phyloP scores from a whole-genome alignment of 2,113 vertebrate species.

The Grammomys surdaster region DNA sequence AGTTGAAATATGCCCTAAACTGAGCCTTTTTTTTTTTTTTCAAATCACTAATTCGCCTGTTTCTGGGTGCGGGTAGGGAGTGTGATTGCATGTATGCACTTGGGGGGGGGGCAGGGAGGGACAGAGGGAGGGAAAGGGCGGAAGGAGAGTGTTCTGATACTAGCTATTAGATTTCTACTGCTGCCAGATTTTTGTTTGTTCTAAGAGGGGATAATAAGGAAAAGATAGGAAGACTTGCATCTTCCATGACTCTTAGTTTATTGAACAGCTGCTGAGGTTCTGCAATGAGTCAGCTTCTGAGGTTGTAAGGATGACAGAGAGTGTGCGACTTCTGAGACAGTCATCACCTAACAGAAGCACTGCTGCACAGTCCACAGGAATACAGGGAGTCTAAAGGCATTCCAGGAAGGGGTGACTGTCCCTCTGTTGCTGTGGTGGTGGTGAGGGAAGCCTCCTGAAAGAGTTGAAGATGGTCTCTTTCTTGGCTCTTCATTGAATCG shows the following conservation, averaged over 20 bases:
- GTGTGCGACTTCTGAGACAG: background rate
- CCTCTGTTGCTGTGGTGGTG: background rate
- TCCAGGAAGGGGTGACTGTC: background rate
- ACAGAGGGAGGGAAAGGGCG: background rate
- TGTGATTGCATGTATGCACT: background rate
- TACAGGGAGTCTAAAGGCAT: background rate
- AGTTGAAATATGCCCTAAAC: background rate
- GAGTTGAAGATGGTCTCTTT: background rate
- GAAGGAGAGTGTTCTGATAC: background rate
- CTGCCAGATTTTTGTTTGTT: background rate
- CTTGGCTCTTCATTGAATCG: background rate
- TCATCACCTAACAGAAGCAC: background rate
- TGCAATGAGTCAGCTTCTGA: background rate
- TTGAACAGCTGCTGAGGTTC: background rate
- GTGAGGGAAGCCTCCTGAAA: background rate
- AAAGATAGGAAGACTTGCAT: background rate
- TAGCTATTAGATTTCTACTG: background rate
- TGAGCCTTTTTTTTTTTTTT: background rate
- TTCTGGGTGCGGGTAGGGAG: background rate
- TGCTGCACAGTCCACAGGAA: background rate
- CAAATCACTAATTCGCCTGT: background rate
- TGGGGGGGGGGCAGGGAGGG: too few species aligned
- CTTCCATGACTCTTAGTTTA: background rate
- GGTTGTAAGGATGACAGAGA: background rate
- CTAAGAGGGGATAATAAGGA: background rate